These are phyloP conservation scores for Lordiphosa mommai DNA, from an alignment of 1,140 invertebrate genomes.

Conservation along the genomic window DNA sequence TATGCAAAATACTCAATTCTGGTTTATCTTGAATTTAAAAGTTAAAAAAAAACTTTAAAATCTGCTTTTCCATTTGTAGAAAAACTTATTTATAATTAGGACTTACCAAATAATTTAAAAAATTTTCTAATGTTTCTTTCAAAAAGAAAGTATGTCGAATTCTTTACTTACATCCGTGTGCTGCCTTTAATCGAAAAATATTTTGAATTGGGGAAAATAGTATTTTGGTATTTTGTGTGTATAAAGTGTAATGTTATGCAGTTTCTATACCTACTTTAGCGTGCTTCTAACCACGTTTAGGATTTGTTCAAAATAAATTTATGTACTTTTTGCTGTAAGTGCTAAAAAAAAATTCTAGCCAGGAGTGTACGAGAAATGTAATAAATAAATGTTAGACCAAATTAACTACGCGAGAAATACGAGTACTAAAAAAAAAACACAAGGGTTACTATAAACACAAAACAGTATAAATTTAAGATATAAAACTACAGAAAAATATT, in stretches of 20 bases:
- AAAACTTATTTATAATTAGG: too few species aligned
- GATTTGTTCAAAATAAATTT: slow-evolving; percentile 13
- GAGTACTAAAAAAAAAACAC: too few species aligned
- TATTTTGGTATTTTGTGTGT: background rate
- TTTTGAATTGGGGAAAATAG: too few species aligned
- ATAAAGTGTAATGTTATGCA: background rate
- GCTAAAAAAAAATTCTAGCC: slow-evolving; percentile 1
- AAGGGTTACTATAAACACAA: slow-evolving; percentile 23
- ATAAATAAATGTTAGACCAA: background rate
- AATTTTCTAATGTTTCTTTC: background rate
- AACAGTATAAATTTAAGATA: slow-evolving; percentile 32
- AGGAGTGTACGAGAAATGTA: too few species aligned
- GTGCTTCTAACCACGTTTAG: slow-evolving; percentile 27
- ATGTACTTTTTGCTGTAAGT: background rate
- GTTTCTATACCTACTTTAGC: slow-evolving; percentile 16
- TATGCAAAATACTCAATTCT: too few species aligned
- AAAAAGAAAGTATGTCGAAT: too few species aligned
- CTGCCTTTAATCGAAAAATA: too few species aligned
- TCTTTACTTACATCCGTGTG: too few species aligned
- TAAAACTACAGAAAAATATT: slow-evolving; percentile 61
- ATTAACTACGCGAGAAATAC: slow-evolving; percentile 27
- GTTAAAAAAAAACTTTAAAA: too few species aligned
- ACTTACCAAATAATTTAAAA: too few species aligned
- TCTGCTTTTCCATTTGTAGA: too few species aligned
- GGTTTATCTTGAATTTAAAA: too few species aligned